A percentile compares a stretch with the other conserved stretches of the same genome.
Evolutionary conservation across 2,797 vertebrate species (phyloP).

Genomic region (Tolypeutes matacus): DNA sequence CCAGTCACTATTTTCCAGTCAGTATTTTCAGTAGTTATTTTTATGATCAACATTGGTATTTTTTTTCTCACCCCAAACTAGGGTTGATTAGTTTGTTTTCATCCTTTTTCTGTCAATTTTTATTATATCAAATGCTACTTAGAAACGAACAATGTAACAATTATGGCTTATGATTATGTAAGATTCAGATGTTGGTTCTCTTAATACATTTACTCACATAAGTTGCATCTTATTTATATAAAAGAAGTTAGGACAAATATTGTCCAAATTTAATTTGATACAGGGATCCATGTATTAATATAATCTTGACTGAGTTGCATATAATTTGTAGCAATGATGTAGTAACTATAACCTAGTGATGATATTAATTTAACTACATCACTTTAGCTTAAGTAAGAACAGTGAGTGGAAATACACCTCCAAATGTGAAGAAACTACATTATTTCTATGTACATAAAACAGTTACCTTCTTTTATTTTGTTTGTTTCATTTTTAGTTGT

Average conservation of each 20-base stretch:
- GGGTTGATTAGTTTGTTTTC: background rate
- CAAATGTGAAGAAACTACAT: conserved; percentile 29
- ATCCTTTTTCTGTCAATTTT: conserved; percentile 29
- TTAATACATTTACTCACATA: background rate
- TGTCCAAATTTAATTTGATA: background rate
- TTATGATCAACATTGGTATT: background rate
- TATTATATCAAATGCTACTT: background rate
- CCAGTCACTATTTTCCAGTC: background rate
- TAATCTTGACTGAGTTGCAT: background rate
- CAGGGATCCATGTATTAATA: background rate
- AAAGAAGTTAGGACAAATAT: background rate
- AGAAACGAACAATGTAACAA: conserved; percentile 4
- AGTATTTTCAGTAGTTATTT: background rate
- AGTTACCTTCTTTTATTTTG: background rate
- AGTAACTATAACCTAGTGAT: background rate
- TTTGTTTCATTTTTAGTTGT: conserved; percentile 4
- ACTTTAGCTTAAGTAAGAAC: background rate
- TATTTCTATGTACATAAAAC: background rate
- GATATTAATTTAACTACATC: background rate
- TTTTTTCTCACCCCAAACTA: conserved; percentile 22
- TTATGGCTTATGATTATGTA: conserved; percentile 17
- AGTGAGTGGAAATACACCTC: background rate
- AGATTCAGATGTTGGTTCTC: background rate
- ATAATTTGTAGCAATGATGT: background rate
- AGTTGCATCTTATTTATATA: background rate